Base-by-base conservation (phyloP, 2,113 vertebrate genomes). In the Halichoeres trimaculatus region DNA sequence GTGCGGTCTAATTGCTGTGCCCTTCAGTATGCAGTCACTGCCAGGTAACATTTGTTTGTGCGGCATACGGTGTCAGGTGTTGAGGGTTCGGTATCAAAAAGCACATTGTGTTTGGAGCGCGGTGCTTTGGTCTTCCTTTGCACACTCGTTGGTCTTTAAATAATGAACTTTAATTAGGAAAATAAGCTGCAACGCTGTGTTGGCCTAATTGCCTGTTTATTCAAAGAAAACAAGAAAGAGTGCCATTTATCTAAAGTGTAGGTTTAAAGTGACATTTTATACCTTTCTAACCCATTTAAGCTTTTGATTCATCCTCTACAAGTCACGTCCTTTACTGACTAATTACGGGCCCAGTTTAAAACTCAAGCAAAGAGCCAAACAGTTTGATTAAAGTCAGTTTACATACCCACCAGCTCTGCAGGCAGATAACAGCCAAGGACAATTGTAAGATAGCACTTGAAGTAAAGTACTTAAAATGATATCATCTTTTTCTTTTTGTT, bases 131-230 rank as follows among this genome's bases (percentile, higher is more conserved):
- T 68, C 47, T 76, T 17, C 61, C 34, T 68, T 61, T 76, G 22
- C 30, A 70, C n/a, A 16, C 20, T 76, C 55, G n/a, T 48, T 73
- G 50, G 58, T 76, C 35, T 63, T 20, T 76, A 70, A 83, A 78
- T 76, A 71, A 74, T 86, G 12, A 38, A 78, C 76, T 86, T 85
- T 77, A 84, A 85, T 86, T 66, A 75, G 51, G 14, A 77, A 59
- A 73, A 67, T 52, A 66, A 48, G 67, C 60, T 36, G 36, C 2
- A 40, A 66, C 35, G 43, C 26, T 8, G 0, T 1, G n/a, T 62
- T 68, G 60, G 24, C 54, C 54, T 87, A 78, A 86, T 87, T 84
- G 80, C 69, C 75, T 82, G 65, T 81, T 85, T 74, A 70, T 61
- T 63, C 1, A 5, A 60, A 66, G 65, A 79, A 86, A 88, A 79